Evolutionary conservation across 2,888 invertebrate genomes (phyloP), one percentile per base, ranked within the genome.

Genomic region (Frankliniella intonsa): DNA sequence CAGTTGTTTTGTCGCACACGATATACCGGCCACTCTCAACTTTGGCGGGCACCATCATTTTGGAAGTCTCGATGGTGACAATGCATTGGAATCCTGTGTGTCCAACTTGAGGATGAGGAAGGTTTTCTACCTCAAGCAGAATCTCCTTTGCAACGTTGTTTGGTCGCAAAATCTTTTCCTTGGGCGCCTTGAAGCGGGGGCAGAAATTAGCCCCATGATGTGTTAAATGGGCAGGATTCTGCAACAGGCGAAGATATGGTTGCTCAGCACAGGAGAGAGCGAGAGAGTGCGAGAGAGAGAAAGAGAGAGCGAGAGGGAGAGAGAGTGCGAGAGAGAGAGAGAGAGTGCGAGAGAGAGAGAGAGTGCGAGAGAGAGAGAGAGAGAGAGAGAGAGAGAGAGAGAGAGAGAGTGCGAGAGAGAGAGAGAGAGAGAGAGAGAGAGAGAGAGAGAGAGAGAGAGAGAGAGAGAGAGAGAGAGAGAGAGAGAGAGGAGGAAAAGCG

Each of bases 31-130:
- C 94, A 50, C 91, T 90, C 87, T 96, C 95, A 50, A 96, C 95
- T 86, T 95, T 91, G 1, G 97, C 97, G 82, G 95, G 95, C 38
- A 97, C 92, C 85, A 95, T 91, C 92, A 97, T 94, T 86, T 95
- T 95, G 55, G 96, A 95, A 82, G 93, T 93, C 88, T 97, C 97
- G 86, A 97, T 96, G 86, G 94, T 94, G 25, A 97, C 94, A 85
- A 96, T 94, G 87, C 97, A 97, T 85, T 96, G 94, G 87, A 97
- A 97, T 81, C 97, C 97, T 76, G 95, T 94, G 86, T 97, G 96
- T 0, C 94, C 96, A 84, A 94, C 94, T 88, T 95, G 94, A 50
- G 96, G 94, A 88, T 95, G 94, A 38, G 97, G 97, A 84, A 97
- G 89, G 88, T 97, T 97, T 86, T 96, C 95, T 81, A 97, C 96